Evolutionary conservation across 2,797 vertebrate species (phyloP).

Genomic region (Loriculus beryllinus): DNA sequence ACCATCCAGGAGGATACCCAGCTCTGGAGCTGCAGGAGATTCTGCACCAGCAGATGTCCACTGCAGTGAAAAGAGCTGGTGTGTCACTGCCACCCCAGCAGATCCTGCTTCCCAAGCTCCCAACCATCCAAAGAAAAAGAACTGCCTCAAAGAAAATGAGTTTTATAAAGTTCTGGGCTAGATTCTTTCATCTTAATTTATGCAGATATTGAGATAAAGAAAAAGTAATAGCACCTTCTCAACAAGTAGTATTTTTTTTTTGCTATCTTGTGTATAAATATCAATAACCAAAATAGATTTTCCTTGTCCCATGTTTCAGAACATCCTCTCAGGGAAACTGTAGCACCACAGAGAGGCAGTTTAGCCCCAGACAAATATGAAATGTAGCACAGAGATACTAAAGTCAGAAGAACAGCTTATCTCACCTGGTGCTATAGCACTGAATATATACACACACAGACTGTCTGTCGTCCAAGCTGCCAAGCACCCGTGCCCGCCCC

Average conservation of each 20-base stretch:
- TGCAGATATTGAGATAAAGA: slow-evolving; percentile 35
- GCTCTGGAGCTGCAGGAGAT: neutral
- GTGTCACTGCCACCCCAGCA: neutral
- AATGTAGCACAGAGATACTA: slow-evolving; percentile 70
- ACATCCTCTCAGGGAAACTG: slow-evolving; percentile 40
- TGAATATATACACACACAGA: slow-evolving; percentile 57
- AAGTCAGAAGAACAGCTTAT: slow-evolving; percentile 15
- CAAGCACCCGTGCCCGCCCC: neutral
- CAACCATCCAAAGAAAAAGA: neutral
- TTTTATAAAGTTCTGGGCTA: slow-evolving; percentile 20
- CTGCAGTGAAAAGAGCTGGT: neutral
- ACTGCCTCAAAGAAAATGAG: neutral
- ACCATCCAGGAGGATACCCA: neutral
- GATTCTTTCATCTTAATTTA: slow-evolving; percentile 15
- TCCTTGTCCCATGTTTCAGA: slow-evolving; percentile 57
- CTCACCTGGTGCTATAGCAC: slow-evolving; percentile 33
- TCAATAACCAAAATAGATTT: slow-evolving; percentile 73
- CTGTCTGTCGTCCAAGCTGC: slow-evolving; percentile 11
- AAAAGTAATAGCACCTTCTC: slow-evolving; percentile 60
- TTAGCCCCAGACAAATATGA: slow-evolving; percentile 70
- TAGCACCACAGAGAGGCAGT: slow-evolving; percentile 66
- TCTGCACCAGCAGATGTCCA: neutral
- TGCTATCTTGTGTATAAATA: slow-evolving; percentile 65
- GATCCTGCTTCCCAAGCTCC: neutral
- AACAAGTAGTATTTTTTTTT: slow-evolving; percentile 54